Conservation (phyloP, 2,888 invertebrate species). For the Muscina levida region DNA sequence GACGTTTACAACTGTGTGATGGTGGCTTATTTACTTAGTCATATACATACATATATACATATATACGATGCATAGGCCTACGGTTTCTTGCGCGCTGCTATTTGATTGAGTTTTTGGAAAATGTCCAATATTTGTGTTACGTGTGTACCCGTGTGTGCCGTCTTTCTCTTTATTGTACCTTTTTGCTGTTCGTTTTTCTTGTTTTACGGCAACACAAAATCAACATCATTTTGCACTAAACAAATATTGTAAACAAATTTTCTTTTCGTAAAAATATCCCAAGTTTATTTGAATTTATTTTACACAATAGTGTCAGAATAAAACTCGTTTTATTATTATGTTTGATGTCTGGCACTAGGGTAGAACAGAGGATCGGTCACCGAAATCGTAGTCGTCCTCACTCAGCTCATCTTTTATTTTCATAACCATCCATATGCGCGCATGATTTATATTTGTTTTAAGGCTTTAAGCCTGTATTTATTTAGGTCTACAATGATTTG, state of each 20-base stretch:
- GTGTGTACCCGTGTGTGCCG: no score
- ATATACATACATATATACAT: constrained; percentile 28
- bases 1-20: constrained; percentile 4
- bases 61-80: no score
- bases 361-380: not conserved
- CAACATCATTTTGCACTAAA: constrained; percentile 62
- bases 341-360: constrained; percentile 16
- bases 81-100: no score
- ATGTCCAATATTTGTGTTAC: constrained; percentile 24
- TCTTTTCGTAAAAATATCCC: not conserved
- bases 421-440: constrained; percentile 35
- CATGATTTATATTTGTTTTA: constrained; percentile 59
- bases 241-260: constrained; percentile 55
- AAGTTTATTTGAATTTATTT: constrained; percentile 45
- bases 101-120: constrained; percentile 11
- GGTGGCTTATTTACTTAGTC: constrained; percentile 56
- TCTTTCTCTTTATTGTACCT: not conserved
- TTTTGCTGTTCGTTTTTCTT: constrained; percentile 11
- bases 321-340: constrained; percentile 53
- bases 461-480: constrained; percentile 55
- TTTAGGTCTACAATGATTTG: constrained; percentile 57
- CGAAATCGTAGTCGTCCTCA: constrained; percentile 6
- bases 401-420: not conserved
- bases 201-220: constrained; percentile 30
- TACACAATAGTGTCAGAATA: constrained; percentile 54